Evolutionary conservation across 2,797 vertebrate species (phyloP).

Genomic region (Danionella dracula): DNA sequence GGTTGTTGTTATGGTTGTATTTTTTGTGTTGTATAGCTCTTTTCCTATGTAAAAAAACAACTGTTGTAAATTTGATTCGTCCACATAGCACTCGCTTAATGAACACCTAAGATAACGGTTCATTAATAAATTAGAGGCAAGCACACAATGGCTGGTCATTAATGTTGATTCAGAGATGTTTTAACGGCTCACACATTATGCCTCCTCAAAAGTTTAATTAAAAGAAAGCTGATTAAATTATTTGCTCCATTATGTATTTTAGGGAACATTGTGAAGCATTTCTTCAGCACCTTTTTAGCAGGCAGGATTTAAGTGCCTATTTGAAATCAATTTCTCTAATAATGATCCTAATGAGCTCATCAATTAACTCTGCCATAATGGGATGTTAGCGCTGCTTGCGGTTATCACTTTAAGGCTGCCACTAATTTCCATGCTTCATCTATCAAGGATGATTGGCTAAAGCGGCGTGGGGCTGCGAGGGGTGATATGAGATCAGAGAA

Average conservation of each 20-base stretch:
- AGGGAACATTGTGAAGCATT: conserved; percentile 75
- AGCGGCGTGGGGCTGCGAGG: conserved; percentile 79
- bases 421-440: conserved; percentile 91
- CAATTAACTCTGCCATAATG: conserved; percentile 98
- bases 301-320: conserved; percentile 97
- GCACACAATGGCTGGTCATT: conserved; percentile 70
- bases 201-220: conserved; percentile 91
- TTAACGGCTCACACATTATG: conserved; percentile 61
- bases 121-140: conserved; percentile 91
- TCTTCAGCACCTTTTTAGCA: conserved; percentile 74
- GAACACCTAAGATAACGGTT: conserved; percentile 76
- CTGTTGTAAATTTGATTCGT: no score
- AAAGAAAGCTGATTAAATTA: conserved; percentile 98
- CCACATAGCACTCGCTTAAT: no score
- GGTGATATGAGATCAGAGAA: conserved; percentile 78
- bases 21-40: no score
- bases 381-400: conserved; percentile 85
- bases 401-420: conserved; percentile 90
- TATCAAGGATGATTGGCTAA: conserved; percentile 83
- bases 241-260: conserved; percentile 99
- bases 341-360: conserved; percentile 99
- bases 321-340: conserved; percentile 99
- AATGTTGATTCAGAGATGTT: conserved; percentile 77
- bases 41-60: no score
- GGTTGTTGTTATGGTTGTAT: no score